Evolutionary conservation across 1,140 invertebrate species (phyloP).

Genomic region (Drosophila bifasciata): DNA sequence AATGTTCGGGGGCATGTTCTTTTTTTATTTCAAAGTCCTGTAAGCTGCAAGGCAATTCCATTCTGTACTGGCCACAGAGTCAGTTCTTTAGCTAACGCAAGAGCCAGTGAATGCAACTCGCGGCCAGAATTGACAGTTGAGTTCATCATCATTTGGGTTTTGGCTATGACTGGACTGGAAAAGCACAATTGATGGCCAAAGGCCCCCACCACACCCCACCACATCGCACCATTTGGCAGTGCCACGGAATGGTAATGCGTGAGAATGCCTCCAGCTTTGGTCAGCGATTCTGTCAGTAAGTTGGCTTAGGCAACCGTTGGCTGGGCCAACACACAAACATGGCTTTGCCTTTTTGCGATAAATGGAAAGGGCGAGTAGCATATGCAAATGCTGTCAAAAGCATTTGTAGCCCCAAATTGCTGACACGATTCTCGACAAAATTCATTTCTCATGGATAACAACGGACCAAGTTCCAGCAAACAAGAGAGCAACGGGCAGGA

Average conservation of each 20-base stretch:
- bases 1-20: too few species aligned
- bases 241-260: slow-evolving; percentile 42
- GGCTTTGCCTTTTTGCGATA: slow-evolving; percentile 3
- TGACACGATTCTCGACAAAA: slow-evolving; percentile 52
- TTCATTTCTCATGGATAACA: slow-evolving; percentile 21
- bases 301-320: not conserved
- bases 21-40: too few species aligned
- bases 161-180: not conserved
- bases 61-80: not conserved
- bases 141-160: slow-evolving; percentile 27
- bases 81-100: too few species aligned
- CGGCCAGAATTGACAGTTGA: slow-evolving; percentile 30
- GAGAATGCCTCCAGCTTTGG: slow-evolving; percentile 45
- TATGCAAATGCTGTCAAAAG: slow-evolving; percentile 64
- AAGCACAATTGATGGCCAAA: slow-evolving; percentile 50
- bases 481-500: slow-evolving; percentile 16
- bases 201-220: too few species aligned
- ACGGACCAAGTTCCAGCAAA: not conserved
- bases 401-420: slow-evolving; percentile 25
- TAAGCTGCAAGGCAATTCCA: too few species aligned
- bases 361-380: slow-evolving; percentile 26
- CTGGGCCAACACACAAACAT: slow-evolving; percentile 48
- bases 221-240: slow-evolving; percentile 21
- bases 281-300: slow-evolving; percentile 27
- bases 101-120: slow-evolving; percentile 37